A percentile compares a stretch with the other conserved stretches of the same genome.
Evolutionary conservation across 2,113 vertebrate genomes (phyloP).

Genomic region (Forbesichthys agassizii): DNA sequence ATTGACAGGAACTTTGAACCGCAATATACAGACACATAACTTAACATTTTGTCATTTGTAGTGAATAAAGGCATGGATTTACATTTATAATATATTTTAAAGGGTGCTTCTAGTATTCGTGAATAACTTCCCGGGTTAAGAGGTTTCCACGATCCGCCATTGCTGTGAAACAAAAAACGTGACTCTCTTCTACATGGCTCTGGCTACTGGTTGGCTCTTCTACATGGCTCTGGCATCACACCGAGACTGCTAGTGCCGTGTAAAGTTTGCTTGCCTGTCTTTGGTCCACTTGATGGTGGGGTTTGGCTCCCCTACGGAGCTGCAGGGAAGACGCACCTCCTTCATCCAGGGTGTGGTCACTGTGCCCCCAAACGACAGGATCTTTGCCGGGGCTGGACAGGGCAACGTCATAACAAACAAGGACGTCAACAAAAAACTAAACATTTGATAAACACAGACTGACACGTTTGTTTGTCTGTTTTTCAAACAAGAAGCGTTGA

Average conservation of each 20-base stretch:
- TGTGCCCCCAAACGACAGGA: conserved; percentile 95
- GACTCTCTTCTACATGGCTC: too few species aligned
- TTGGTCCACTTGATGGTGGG: conserved; percentile 97
- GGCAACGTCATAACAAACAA: conserved; percentile 1
- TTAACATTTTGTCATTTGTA: too few species aligned
- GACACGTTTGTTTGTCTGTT: not conserved
- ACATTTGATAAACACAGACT: not conserved
- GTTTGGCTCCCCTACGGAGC: conserved; percentile 90
- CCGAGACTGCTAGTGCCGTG: conserved; percentile 2
- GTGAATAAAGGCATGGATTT: too few species aligned
- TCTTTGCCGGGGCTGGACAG: conserved; percentile 89
- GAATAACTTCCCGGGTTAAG: too few species aligned
- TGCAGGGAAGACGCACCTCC: conserved; percentile 92
- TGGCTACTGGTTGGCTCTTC: too few species aligned
- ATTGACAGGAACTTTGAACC: too few species aligned
- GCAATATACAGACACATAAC: too few species aligned
- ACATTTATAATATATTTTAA: too few species aligned
- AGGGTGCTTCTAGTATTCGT: too few species aligned
- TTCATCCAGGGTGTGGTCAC: conserved; percentile 99
- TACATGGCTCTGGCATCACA: not conserved
- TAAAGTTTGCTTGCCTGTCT: conserved; percentile 84
- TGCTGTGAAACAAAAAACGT: too few species aligned
- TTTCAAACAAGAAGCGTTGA: not conserved
- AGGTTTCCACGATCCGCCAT: too few species aligned
- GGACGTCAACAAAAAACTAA: not conserved